Evolutionary conservation across 2,797 vertebrate genomes (phyloP), one percentile per base, ranked within the genome.

Genomic region (Microhierax caerulescens): DNA sequence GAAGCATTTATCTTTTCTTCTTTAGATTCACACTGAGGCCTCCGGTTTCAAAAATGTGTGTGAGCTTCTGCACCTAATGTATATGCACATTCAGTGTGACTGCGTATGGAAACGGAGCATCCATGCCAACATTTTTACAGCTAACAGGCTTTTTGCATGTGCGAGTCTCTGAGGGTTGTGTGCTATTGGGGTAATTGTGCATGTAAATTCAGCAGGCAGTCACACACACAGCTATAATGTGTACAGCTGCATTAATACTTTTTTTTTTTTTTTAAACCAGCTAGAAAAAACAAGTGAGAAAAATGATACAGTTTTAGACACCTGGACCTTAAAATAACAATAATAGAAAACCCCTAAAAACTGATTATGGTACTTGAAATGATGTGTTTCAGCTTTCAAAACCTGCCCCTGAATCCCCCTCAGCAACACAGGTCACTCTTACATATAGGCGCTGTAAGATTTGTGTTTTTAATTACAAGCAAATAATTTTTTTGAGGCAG

Each of bases 381-480:
- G 2, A 14, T 6, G 34, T 91, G 90, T 68, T 82, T 95, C 90
- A 73, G 39, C 93, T 96, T 97, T 94, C 88, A 95, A 95, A 97
- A 97, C 53, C 45, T 82, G n/a, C 51, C 77, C 11, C 10, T 57
- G 41, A 1, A 0, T 72, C 25, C 45, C 47, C 22, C n/a, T 93
- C 78, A 37, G 86, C 92, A 97, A 84, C 39, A 76, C 67, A 57
- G 69, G 78, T 93, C 88, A 61, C 17, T 93, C 17, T 93, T 90
- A 64, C 28, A 36, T 95, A 79, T 65, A 93, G 88, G 51, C 77
- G 84, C 80, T 88, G 87, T 88, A 96, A 95, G 89, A 93, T 97
- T 96, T 95, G 94, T 78, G 76, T 34, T 68, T 92, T 92, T 96
- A 97, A 97, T 97, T 96, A 90, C 79, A 95, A 95, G 83, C 37